phyloP scores from a whole-genome alignment of 2,113 vertebrate genomes.

The Pholis gunnellus region DNA sequence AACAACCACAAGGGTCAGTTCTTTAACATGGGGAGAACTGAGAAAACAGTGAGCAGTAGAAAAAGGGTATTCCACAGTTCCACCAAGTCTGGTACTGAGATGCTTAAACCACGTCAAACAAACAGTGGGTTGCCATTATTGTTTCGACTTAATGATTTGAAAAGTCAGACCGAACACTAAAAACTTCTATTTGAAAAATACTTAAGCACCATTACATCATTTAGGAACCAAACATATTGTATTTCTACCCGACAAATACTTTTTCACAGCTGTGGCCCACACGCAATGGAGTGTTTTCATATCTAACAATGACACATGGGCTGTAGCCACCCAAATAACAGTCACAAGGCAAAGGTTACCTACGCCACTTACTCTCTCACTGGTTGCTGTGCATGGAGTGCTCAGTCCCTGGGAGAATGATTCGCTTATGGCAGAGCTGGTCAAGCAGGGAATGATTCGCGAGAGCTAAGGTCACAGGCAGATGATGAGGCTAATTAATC shows the following conservation, averaged over 20 bases:
- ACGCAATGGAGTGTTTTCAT: slow-evolving; percentile 50
- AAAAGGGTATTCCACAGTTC: background rate
- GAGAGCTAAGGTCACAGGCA: slow-evolving; percentile 72
- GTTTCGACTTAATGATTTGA: background rate
- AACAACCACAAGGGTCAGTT: background rate
- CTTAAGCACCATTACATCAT: background rate
- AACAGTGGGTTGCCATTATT: background rate
- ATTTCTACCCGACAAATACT: background rate
- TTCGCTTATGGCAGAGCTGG: slow-evolving; percentile 64
- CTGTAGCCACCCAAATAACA: slow-evolving; percentile 37
- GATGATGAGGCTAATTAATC: slow-evolving; percentile 78
- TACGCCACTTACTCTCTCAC: slow-evolving; percentile 40
- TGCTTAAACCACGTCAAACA: background rate
- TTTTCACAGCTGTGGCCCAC: slow-evolving; percentile 28
- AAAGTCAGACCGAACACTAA: background rate
- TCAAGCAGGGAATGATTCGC: slow-evolving; percentile 64
- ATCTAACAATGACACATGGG: slow-evolving; percentile 45
- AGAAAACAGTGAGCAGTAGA: background rate
- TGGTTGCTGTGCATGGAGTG: slow-evolving; percentile 45
- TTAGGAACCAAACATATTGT: background rate
- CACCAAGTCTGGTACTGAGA: background rate
- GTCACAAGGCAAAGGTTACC: slow-evolving; percentile 43
- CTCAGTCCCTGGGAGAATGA: slow-evolving; percentile 56
- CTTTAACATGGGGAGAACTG: background rate
- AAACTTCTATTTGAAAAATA: background rate